Conservation (phyloP, 2,797 vertebrate genomes). For the Melopsittacus undulatus region DNA sequence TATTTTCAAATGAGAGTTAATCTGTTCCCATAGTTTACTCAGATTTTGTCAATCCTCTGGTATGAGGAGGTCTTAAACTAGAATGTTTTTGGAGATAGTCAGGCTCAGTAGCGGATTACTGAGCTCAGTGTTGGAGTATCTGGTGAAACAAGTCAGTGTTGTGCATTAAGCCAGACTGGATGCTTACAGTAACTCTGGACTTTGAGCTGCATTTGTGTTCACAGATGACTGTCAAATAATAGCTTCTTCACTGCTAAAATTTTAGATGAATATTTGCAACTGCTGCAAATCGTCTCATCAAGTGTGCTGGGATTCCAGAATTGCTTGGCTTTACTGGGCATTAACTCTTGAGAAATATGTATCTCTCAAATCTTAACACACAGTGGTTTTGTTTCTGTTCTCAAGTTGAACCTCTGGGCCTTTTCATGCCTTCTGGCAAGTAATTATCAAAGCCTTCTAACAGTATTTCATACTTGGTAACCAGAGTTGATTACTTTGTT, state of each 20-base stretch:
- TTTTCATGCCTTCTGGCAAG: not conserved
- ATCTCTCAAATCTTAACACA: rapidly evolving
- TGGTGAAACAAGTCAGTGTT: not conserved
- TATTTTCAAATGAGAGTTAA: not conserved
- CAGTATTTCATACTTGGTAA: not conserved
- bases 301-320: not conserved
- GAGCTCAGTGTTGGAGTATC: not conserved
- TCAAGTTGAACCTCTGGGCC: not conserved
- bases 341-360: not conserved
- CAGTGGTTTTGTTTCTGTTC: not conserved
- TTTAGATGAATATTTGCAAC: not conserved
- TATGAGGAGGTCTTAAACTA: not conserved
- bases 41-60: not conserved
- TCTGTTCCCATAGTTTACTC: not conserved
- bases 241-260: not conserved
- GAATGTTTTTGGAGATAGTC: not conserved
- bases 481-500: not conserved
- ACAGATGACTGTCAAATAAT: not conserved
- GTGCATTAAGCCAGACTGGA: not conserved
- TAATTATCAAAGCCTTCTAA: not conserved
- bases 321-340: not conserved
- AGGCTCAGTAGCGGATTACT: not conserved
- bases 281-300: not conserved
- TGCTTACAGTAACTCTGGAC: not conserved
- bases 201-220: not conserved